Evolutionary conservation across 2,888 invertebrate species (phyloP), one percentile per base, ranked within the genome.

Genomic region (Apamea crenata): DNA sequence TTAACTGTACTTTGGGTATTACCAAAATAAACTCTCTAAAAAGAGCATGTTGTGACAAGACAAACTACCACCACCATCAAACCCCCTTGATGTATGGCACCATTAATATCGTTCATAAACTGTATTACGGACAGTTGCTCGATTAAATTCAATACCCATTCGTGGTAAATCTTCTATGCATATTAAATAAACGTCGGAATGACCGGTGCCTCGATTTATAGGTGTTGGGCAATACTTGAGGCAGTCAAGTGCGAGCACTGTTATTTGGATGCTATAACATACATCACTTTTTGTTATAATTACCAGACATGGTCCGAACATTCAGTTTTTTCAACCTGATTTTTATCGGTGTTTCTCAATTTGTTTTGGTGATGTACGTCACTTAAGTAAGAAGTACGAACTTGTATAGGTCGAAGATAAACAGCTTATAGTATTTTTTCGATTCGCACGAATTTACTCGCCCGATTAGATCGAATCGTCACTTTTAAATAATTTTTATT

Each of bases 161-260:
- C 92, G 92, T 94, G 94, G 95, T 96, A 96, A 96, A 96, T 96
- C 96, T 96, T 95, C 94, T 92, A 94, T 94, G 94, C 95, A 94
- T 96, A 96, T 96, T 96, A 96, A 96, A 96, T 95, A 94, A 95
- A 95, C 92, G 95, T 95, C 94, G 89, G 94, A 88, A 88, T 90
- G 92, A 90, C 92, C 93, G 94, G 92, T 93, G 91, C 87, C 90
- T 91, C 91, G 95, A 96, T 96, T 96, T 96, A 96, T 96, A 87
- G 81, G 79, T 90, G 90, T 92, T 93, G 90, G 88, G 92, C 90
- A 94, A 93, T 87, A 84, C 87, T 88, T 85, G 88, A 87, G 85
- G 78, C 74, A 83, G 83, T 83, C 89, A 90, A 88, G 89, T 85
- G 56, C 82, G 80, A 80, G 74, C 77, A 80, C 80, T 79, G 77